These are phyloP conservation scores for Trisateles emortualis DNA, from an alignment of 2,888 invertebrate genomes.

Conservation along the genomic window DNA sequence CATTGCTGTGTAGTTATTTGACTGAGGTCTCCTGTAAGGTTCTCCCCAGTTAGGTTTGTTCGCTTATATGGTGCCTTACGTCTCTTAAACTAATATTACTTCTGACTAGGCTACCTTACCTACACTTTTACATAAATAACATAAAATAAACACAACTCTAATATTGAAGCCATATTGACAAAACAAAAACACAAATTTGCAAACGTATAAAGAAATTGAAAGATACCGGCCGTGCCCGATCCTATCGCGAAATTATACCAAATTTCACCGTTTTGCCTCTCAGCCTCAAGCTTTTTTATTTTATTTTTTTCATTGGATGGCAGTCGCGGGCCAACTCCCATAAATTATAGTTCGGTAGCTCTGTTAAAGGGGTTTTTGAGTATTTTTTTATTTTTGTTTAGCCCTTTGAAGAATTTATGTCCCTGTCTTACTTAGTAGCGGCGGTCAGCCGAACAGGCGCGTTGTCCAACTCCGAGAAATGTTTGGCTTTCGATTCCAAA, in stretches of 20 bases:
- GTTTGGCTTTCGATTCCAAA: conserved; percentile 51
- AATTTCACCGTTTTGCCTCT: conserved; percentile 84
- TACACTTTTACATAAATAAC: conserved; percentile 16
- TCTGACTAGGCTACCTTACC: no score
- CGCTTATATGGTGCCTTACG: no score
- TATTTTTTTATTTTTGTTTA: conserved; percentile 81
- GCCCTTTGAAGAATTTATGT: conserved; percentile 86
- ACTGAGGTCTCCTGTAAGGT: no score
- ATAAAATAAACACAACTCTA: conserved; percentile 41
- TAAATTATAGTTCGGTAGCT: conserved; percentile 87
- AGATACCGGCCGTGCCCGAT: conserved; percentile 81
- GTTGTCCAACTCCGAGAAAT: conserved; percentile 55
- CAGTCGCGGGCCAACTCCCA: conserved; percentile 75
- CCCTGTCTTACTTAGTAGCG: conserved; percentile 84
- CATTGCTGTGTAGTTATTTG: no score
- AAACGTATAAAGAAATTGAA: conserved; percentile 83
- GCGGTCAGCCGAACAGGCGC: conserved; percentile 75
- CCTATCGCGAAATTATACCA: conserved; percentile 86
- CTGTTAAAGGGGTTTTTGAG: conserved; percentile 79
- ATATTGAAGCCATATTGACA: conserved; percentile 52
- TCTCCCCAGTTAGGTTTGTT: no score
- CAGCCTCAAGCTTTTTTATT: conserved; percentile 62
- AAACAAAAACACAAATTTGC: conserved; percentile 73
- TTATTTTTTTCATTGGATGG: conserved; percentile 73
- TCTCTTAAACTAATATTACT: no score